phyloP scores from a whole-genome alignment of 1,140 invertebrate genomes.

The Rhynchophorus ferrugineus region DNA sequence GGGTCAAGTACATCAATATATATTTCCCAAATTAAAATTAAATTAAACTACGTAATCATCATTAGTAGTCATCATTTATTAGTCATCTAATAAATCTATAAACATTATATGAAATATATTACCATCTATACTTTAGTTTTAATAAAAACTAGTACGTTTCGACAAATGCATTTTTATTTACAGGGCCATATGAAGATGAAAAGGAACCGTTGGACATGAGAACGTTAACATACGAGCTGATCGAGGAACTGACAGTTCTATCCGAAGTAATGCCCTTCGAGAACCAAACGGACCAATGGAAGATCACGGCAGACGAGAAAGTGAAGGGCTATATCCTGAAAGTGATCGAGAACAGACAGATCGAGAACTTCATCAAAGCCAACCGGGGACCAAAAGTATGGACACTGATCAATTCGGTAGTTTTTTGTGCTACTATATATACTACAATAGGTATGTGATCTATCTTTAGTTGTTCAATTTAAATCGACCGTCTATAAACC shows the following conservation, averaged over 20 bases:
- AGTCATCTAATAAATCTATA: no score
- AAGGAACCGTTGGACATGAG: conserved; percentile 45
- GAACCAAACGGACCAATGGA: conserved; percentile 41
- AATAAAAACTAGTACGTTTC: no score
- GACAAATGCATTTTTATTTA: conserved; percentile 23
- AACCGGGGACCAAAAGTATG: conserved; percentile 49
- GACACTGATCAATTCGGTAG: conserved; percentile 86
- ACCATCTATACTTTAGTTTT: no score
- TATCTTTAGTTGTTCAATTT: not conserved
- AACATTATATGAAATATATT: no score
- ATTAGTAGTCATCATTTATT: no score
- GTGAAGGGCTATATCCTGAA: conserved; percentile 49
- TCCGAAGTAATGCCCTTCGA: conserved; percentile 29
- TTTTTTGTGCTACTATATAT: conserved; percentile 87
- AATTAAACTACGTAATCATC: no score
- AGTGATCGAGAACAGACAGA: conserved; percentile 49
- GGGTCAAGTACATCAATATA: no score
- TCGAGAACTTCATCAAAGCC: conserved; percentile 36
- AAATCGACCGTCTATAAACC: not conserved
- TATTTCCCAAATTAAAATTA: no score
- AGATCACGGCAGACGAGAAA: conserved; percentile 41
- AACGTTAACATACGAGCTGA: conserved; percentile 42
- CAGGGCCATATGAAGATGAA: conserved; percentile 46
- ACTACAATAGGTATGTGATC: conserved; percentile 79
- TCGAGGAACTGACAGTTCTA: conserved; percentile 33